phyloP scores from a whole-genome alignment of 2,888 invertebrate genomes.

The Hypomecis atomaria region DNA sequence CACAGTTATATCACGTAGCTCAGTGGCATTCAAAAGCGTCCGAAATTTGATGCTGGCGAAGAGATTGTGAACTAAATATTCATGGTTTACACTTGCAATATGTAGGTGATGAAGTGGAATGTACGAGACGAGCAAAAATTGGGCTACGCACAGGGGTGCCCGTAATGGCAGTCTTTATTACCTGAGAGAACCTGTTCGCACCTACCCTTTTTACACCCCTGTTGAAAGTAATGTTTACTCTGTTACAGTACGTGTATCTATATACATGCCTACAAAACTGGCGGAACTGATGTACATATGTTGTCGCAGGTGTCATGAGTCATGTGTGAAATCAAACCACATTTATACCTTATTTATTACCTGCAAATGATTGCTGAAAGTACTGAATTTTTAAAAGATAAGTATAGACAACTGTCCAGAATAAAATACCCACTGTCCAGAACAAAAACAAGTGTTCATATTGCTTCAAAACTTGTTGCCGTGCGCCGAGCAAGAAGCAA shows the following conservation, averaged over 20 bases:
- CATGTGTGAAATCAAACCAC: too few species aligned
- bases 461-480: too few species aligned
- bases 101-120: neutral
- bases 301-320: too few species aligned
- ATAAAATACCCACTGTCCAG: too few species aligned
- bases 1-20: slow-evolving; percentile 5
- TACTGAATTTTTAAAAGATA: too few species aligned
- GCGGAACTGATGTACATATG: too few species aligned
- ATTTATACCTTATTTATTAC: too few species aligned
- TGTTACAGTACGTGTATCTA: neutral
- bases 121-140: slow-evolving; percentile 12
- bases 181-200: neutral
- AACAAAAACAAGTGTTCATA: too few species aligned
- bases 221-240: neutral
- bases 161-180: slow-evolving; percentile 7
- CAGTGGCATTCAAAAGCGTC: slow-evolving; percentile 5
- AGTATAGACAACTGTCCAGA: too few species aligned
- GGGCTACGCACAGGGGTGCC: neutral
- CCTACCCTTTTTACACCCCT: neutral
- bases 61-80: slow-evolving; percentile 15
- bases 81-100: slow-evolving; percentile 8
- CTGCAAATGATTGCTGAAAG: too few species aligned
- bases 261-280: neutral
- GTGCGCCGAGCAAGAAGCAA: too few species aligned
- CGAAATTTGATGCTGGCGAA: slow-evolving; percentile 4